phyloP scores from a whole-genome alignment of 2,888 invertebrate genomes.

The Ernsta delagoae region DNA sequence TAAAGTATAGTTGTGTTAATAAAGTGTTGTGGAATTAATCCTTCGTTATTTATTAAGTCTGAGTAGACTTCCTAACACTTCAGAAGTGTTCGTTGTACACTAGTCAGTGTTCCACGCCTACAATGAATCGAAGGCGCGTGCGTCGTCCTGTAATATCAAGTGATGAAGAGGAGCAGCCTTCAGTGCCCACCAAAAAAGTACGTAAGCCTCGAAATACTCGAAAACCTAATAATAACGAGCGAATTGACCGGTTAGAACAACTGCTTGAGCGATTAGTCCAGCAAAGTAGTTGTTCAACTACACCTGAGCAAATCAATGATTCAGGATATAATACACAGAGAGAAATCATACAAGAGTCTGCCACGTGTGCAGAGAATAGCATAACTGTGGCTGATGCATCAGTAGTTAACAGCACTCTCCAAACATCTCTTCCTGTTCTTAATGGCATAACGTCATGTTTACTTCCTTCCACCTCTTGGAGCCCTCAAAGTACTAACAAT shows the following conservation, averaged over 20 bases:
- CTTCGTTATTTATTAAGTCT: too few species aligned
- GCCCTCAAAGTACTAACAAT: not conserved
- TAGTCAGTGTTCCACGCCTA: not conserved
- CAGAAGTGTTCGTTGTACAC: not conserved
- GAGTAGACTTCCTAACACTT: not conserved
- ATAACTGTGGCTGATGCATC: not conserved
- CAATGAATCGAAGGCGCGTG: not conserved
- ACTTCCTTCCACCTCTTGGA: not conserved
- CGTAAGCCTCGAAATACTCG: not conserved
- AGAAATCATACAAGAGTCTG: not conserved
- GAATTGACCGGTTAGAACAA: not conserved
- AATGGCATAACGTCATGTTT: not conserved
- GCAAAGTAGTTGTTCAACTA: not conserved
- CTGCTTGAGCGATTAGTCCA: not conserved
- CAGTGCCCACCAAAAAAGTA: not conserved
- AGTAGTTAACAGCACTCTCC: not conserved
- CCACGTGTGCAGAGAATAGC: not conserved
- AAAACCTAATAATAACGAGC: not conserved
- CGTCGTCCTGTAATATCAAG: not conserved
- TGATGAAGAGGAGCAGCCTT: not conserved
- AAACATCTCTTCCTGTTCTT: not conserved
- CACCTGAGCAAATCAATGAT: not conserved
- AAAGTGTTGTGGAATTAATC: too few species aligned
- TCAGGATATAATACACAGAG: not conserved
- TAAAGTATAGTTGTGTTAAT: too few species aligned